Evolutionary conservation across 1,140 invertebrate species (phyloP), one percentile per base, ranked within the genome.

Genomic region (Drosophila murphyi): DNA sequence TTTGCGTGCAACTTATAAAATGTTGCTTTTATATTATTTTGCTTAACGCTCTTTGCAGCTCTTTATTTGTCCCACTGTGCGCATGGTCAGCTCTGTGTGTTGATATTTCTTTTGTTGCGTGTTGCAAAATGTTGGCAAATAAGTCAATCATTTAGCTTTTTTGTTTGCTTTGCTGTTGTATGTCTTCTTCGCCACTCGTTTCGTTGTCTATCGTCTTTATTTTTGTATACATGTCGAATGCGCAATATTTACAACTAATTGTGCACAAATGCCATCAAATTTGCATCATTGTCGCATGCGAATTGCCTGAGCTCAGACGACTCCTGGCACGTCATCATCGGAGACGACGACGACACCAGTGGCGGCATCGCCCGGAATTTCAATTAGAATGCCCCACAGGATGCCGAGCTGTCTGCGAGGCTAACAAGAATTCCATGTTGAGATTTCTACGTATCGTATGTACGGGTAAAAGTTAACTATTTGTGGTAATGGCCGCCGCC

Each of bases 161-260:
- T 75, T 79, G 70, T 82, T 87, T 74, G 61, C 45, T 60, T 77
- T 72, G 63, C 68, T 68, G 43, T 68, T 61, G 12, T 48, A 45
- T 35, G 72, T 31, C 62, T 57, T 70, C 52, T 64, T 61, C 55
- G 57, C 48, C 31, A 47, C n/a, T 61, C 5, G 35, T 37, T 55
- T 71, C 39, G 51, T 72, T 37, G 55, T 6, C 12, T 47, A 8
- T 20, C 6, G 47, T 29, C 28, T 52, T 29, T 51, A 10, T 51
- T 29, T 3, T 52, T 80, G 77, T 82, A 81, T 64, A 87, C 85
- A 85, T 76, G 82, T 80, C 82, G 79, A 75, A 88, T 88, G 72
- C 83, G 80, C 83, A 83, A 89, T 89, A 87, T 87, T 87, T 83
- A 87, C 83, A 87, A 64, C 80, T 88, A 87, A 87, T 87, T 87